Conservation (phyloP, 92 coral and sea anemone species). For the Epizoanthus stellaris region DNA sequence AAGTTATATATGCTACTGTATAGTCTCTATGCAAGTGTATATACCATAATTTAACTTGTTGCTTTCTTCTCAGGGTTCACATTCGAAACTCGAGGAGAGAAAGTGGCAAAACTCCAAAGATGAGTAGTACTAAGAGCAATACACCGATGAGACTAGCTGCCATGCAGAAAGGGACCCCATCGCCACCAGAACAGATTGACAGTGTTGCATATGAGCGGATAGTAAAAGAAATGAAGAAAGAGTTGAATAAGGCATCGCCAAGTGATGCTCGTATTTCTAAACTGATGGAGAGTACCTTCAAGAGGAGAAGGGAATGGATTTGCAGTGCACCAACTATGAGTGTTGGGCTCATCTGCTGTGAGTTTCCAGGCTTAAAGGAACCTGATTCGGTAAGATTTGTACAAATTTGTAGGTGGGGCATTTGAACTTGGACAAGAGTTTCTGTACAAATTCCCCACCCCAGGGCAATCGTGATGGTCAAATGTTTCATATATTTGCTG, state of each 20-base stretch:
- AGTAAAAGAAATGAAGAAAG: not conserved
- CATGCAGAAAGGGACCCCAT: not conserved
- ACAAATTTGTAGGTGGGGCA: too few species aligned
- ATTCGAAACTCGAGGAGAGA: too few species aligned
- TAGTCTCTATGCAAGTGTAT: too few species aligned
- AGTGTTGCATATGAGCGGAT: slow-evolving; percentile 5
- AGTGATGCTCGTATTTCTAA: not conserved
- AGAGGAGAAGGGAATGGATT: slow-evolving; percentile 7
- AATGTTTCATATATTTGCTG: too few species aligned
- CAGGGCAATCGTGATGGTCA: too few species aligned
- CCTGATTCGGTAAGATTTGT: not conserved
- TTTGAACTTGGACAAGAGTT: too few species aligned
- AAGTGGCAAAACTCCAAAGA: too few species aligned
- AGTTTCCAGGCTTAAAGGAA: slow-evolving; percentile 7
- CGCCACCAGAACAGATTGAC: slow-evolving; percentile 15
- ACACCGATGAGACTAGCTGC: slow-evolving; percentile 11
- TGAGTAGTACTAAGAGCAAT: too few species aligned
- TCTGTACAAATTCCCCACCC: too few species aligned
- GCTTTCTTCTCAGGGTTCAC: too few species aligned
- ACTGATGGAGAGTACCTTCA: slow-evolving; percentile 2
- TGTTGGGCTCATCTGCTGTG: not conserved
- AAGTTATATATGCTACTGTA: too few species aligned
- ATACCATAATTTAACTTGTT: too few species aligned
- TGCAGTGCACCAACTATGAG: not conserved
- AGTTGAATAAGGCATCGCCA: not conserved